phyloP scores from a whole-genome alignment of 2,888 invertebrate species.

The Plutella xylostella region DNA sequence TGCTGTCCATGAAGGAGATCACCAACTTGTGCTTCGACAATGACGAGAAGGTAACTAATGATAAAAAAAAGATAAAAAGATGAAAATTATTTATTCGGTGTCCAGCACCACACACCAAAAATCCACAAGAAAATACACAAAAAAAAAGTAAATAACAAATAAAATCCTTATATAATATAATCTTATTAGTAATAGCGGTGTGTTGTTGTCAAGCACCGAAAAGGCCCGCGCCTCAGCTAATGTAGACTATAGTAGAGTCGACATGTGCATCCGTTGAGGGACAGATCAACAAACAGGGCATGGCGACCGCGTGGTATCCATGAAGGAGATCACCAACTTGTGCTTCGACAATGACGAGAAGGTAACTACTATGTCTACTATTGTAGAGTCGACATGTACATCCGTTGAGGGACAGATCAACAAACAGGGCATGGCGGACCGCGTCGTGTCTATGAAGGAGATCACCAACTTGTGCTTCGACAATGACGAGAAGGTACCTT shows the following conservation, averaged over 20 bases:
- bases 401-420: constrained; percentile 98
- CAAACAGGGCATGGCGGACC: constrained; percentile 98
- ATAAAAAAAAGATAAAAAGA: too few relatives aligned
- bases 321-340: constrained; percentile 90
- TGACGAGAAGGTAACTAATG: constrained; percentile 70
- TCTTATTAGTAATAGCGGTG: too few relatives aligned
- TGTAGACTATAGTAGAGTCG: too few relatives aligned
- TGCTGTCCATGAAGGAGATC: constrained; percentile 88
- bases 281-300: constrained; percentile 98
- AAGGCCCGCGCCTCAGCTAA: too few relatives aligned
- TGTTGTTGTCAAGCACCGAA: too few relatives aligned
- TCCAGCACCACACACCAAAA: too few relatives aligned
- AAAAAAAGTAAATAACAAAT: too few relatives aligned
- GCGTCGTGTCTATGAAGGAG: constrained; percentile 94
- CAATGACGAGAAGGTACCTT: constrained; percentile 78
- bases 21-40: constrained; percentile 92
- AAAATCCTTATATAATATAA: too few relatives aligned
- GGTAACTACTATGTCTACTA: constrained; percentile 33
- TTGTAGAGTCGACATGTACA: too few relatives aligned
- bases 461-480: constrained; percentile 91
- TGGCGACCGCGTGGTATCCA: constrained; percentile 93
- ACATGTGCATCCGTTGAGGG: too few relatives aligned
- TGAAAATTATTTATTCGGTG: too few relatives aligned
- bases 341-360: constrained; percentile 90
- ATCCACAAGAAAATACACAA: too few relatives aligned